Conservation (phyloP, 2,113 vertebrate species). For the Podocnemis expansa region DNA sequence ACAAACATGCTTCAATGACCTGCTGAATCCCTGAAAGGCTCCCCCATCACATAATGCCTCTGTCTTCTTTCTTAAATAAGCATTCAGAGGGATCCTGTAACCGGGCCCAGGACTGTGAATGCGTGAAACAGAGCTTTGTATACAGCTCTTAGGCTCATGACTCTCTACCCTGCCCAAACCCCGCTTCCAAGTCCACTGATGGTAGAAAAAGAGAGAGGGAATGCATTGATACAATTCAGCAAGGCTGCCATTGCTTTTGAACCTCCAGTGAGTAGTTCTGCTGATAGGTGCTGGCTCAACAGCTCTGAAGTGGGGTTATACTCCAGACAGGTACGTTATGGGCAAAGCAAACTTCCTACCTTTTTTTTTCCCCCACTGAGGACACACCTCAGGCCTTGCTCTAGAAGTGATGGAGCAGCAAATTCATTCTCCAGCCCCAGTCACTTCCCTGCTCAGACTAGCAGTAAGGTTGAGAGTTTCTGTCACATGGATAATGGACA, state of each 20-base stretch:
- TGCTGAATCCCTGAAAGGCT: too few relatives aligned
- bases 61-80: neutral
- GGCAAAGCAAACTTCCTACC: neutral
- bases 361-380: neutral
- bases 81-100: neutral
- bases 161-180: neutral
- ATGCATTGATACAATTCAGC: neutral
- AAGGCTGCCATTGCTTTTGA: neutral
- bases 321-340: neutral
- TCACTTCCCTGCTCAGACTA: neutral
- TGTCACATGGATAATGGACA: neutral
- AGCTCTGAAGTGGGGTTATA: neutral
- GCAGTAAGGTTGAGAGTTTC: neutral
- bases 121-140: neutral
- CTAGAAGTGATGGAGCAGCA: neutral
- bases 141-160: neutral
- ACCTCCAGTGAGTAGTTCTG: neutral
- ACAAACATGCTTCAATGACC: too few relatives aligned
- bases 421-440: neutral
- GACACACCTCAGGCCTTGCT: neutral
- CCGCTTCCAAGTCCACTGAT: neutral
- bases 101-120: neutral
- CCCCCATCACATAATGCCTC: constrained; percentile 31
- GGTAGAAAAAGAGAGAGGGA: neutral
- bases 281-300: neutral